phyloP scores from a whole-genome alignment of 2,888 invertebrate genomes.

The Argynnis bischoffii region DNA sequence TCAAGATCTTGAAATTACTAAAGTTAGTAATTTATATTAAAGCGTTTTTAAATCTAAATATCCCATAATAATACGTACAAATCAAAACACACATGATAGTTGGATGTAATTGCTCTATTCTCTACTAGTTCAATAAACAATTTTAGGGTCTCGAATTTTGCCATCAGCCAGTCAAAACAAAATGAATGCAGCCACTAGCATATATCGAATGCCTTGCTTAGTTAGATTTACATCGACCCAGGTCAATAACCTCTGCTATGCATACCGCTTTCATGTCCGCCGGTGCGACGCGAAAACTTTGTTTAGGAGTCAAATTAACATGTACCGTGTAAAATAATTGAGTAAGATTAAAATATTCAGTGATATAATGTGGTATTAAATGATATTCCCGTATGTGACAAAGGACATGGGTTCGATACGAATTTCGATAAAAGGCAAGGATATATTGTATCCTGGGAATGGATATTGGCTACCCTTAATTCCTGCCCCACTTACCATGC shows the following conservation, averaged over 20 bases:
- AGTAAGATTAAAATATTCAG: neutral
- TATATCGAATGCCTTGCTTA: slow-evolving; percentile 15
- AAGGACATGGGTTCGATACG: too few species aligned
- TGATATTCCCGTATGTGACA: too few species aligned
- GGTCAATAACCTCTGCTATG: slow-evolving; percentile 19
- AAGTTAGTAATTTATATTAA: too few species aligned
- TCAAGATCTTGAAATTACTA: too few species aligned
- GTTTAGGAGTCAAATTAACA: slow-evolving; percentile 9
- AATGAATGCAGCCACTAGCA: slow-evolving; percentile 9
- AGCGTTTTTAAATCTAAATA: too few species aligned
- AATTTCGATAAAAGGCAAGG: too few species aligned
- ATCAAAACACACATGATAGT: neutral
- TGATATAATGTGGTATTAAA: neutral
- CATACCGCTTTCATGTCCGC: slow-evolving; percentile 18
- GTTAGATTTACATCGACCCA: slow-evolving; percentile 24
- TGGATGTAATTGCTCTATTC: too few species aligned
- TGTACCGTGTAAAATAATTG: neutral
- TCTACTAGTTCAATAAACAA: too few species aligned
- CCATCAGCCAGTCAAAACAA: slow-evolving; percentile 11
- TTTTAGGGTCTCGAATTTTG: neutral
- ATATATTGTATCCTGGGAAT: too few species aligned
- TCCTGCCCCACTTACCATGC: too few species aligned
- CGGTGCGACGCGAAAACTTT: slow-evolving; percentile 8
- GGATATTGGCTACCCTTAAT: too few species aligned
- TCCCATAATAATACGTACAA: neutral